Percentiles rank a stretch among this genome's conserved stretches.
These are phyloP conservation scores for Caenorhabditis wallacei DNA, from an alignment of 2,888 invertebrate species.

Conservation along the genomic window DNA sequence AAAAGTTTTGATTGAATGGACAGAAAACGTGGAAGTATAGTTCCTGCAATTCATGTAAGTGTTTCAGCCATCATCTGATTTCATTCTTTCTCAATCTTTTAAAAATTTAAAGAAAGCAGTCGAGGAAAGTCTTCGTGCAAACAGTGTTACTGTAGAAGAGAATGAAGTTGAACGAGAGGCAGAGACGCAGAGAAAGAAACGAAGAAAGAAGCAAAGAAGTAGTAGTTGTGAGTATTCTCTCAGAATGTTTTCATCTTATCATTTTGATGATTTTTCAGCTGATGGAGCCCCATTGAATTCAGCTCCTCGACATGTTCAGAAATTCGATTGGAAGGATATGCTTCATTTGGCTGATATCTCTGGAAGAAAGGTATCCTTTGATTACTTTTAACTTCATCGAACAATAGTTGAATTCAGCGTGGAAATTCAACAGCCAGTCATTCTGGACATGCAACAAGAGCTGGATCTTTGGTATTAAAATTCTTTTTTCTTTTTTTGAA, in stretches of 20 bases:
- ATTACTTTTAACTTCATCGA: neutral
- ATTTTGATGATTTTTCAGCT: conserved; percentile 14
- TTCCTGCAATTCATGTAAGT: conserved; percentile 62
- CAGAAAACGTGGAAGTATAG: conserved; percentile 62
- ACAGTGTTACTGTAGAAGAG: conserved; percentile 60
- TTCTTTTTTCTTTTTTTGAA: neutral
- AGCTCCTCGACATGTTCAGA: conserved; percentile 73
- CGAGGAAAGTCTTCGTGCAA: conserved; percentile 65
- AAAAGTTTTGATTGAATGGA: conserved; percentile 53
- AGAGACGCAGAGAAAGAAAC: conserved; percentile 48
- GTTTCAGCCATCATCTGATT: neutral
- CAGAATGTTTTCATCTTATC: neutral
- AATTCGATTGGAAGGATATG: conserved; percentile 76
- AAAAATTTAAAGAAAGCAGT: conserved; percentile 62
- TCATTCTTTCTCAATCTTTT: neutral
- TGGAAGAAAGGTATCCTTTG: conserved; percentile 62
- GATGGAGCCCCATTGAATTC: conserved; percentile 55
- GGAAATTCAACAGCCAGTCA: conserved; percentile 65
- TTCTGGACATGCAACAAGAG: conserved; percentile 62
- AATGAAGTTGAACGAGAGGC: conserved; percentile 20
- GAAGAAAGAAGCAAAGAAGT: conserved; percentile 54
- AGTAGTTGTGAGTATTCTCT: conserved; percentile 28
- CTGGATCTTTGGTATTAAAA: conserved; percentile 44
- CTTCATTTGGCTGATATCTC: conserved; percentile 67
- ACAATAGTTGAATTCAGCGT: conserved; percentile 22